Evolutionary conservation across 2,113 vertebrate species (phyloP).

Genomic region (Todiramphus saurophagus): DNA sequence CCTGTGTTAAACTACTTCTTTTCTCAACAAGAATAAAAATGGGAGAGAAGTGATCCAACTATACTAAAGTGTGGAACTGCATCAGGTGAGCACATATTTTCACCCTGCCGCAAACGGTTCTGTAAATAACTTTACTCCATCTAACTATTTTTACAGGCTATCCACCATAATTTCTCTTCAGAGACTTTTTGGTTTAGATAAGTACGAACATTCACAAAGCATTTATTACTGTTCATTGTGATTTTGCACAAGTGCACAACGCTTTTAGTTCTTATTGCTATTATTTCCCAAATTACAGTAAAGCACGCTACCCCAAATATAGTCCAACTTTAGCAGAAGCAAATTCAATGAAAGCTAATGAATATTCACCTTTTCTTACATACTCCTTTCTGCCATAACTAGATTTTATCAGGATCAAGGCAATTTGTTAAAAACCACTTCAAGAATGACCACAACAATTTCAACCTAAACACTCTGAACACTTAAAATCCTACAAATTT

Average conservation of each 20-base stretch:
- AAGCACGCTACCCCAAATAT: neutral
- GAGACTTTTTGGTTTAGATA: neutral
- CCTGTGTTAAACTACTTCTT: neutral
- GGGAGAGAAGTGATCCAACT: neutral
- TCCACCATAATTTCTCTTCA: neutral
- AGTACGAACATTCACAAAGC: neutral
- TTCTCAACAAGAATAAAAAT: constrained; percentile 32
- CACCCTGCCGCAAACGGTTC: neutral
- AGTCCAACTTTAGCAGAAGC: neutral
- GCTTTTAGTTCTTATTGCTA: neutral
- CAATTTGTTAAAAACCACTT: neutral
- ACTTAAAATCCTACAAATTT: neutral
- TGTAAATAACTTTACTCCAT: neutral
- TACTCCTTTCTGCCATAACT: neutral
- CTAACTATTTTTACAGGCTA: constrained; percentile 31
- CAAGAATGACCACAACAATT: neutral
- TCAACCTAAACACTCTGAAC: neutral
- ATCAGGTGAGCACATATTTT: constrained; percentile 17
- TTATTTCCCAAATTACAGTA: neutral
- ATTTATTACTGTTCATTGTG: neutral
- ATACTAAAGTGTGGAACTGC: neutral
- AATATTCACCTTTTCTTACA: neutral
- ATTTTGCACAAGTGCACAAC: neutral
- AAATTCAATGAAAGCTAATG: neutral
- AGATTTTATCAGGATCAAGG: neutral